These are phyloP conservation scores for Peromyscus eremicus DNA, from an alignment of 2,797 vertebrate genomes.

Conservation along the genomic window DNA sequence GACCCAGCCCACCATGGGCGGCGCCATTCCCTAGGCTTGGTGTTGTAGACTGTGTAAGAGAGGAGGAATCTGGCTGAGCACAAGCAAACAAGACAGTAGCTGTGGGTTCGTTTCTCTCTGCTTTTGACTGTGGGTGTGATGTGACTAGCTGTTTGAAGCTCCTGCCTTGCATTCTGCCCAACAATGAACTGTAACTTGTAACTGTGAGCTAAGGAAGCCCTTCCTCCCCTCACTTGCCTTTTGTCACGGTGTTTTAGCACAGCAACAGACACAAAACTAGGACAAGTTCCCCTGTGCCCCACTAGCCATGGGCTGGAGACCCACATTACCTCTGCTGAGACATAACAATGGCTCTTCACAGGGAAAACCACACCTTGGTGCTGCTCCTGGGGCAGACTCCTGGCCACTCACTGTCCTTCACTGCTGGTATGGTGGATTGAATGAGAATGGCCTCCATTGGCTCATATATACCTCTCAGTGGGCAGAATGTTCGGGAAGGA, in stretches of 20 bases:
- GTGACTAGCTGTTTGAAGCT: background rate
- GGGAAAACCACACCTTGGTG: background rate
- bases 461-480: background rate
- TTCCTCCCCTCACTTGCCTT: background rate
- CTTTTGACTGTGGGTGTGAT: no score
- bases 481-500: background rate
- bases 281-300: background rate
- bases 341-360: background rate
- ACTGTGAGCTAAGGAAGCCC: background rate
- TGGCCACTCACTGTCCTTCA: no score
- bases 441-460: background rate
- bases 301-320: background rate
- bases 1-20: rapidly evolving
- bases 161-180: background rate
- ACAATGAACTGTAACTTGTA: background rate
- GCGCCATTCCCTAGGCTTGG: background rate
- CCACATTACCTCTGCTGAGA: rapidly evolving
- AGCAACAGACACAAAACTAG: background rate
- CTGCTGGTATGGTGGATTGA: no score
- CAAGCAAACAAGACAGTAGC: no score
- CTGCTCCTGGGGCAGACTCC: background rate
- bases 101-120: background rate
- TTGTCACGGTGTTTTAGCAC: background rate
- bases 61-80: background rate
- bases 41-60: background rate